Evolutionary conservation across 2,113 vertebrate species (phyloP).

Genomic region (Rissa tridactyla): DNA sequence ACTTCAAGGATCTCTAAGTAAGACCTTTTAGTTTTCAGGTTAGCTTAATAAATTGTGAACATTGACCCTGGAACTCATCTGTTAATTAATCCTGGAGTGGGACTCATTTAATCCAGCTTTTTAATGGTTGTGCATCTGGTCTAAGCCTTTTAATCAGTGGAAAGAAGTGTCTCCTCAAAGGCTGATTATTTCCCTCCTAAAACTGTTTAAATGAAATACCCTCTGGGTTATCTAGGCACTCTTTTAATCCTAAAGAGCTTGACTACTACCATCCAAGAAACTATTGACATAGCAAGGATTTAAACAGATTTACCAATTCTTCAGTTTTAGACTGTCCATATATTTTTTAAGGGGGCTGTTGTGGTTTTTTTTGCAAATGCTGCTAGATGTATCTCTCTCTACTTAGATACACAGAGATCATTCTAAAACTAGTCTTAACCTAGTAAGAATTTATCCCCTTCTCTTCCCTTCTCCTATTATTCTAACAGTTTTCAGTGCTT

Average conservation of each 20-base stretch:
- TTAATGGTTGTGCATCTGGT: background rate
- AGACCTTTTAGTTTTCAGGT: background rate
- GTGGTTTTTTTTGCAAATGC: background rate
- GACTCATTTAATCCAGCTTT: background rate
- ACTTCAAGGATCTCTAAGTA: background rate
- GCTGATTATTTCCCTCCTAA: background rate
- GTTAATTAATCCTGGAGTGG: background rate
- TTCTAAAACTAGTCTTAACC: background rate
- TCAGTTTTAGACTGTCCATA: background rate
- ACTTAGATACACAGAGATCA: background rate
- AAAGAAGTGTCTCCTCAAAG: background rate
- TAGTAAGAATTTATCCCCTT: background rate
- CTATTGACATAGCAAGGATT: background rate
- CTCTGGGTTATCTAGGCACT: background rate
- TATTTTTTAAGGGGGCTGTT: background rate
- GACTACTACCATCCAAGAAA: background rate
- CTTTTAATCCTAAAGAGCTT: background rate
- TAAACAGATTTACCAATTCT: background rate
- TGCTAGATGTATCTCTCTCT: background rate
- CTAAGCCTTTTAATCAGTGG: background rate
- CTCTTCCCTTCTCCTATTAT: background rate
- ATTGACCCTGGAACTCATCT: background rate
- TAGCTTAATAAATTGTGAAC: background rate
- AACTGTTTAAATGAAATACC: background rate
- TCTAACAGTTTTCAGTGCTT: background rate